phyloP scores from a whole-genome alignment of 2,113 vertebrate species.

The Scalopus aquaticus region DNA sequence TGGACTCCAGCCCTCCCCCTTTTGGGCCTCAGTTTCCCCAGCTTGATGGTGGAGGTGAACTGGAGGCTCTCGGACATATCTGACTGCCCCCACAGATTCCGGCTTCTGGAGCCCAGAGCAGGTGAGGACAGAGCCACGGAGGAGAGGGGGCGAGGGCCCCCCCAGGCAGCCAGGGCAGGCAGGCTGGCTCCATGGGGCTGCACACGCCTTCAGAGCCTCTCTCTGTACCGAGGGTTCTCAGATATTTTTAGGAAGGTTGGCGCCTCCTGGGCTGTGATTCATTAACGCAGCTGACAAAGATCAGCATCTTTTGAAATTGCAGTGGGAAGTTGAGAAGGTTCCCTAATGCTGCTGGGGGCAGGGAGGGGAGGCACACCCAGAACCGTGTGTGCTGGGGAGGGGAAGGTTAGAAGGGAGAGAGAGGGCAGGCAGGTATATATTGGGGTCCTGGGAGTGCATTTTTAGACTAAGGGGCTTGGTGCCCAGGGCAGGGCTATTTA shows the following conservation, averaged over 20 bases:
- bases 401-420: background rate
- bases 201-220: background rate
- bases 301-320: conserved; percentile 40
- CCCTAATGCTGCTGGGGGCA: background rate
- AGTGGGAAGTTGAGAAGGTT: conserved; percentile 21
- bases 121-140: rapidly evolving
- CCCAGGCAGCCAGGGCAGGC: background rate
- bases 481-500: background rate
- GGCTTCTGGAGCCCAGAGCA: background rate
- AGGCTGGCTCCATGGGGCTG: background rate
- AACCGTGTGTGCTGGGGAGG: rapidly evolving
- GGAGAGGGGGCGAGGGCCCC: background rate
- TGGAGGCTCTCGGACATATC: background rate
- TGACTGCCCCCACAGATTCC: background rate
- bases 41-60: background rate
- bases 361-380: no score
- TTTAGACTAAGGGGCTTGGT: background rate
- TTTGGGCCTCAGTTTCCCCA: background rate
- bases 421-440: rapidly evolving
- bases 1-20: no score
- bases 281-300: conserved; percentile 50
- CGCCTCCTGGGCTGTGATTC: conserved; percentile 49
- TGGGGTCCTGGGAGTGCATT: background rate
- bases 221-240: background rate
- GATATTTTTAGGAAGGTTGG: conserved; percentile 70